Evolutionary conservation across 2,888 invertebrate genomes (phyloP).

Genomic region (Epinotia bilunana): DNA sequence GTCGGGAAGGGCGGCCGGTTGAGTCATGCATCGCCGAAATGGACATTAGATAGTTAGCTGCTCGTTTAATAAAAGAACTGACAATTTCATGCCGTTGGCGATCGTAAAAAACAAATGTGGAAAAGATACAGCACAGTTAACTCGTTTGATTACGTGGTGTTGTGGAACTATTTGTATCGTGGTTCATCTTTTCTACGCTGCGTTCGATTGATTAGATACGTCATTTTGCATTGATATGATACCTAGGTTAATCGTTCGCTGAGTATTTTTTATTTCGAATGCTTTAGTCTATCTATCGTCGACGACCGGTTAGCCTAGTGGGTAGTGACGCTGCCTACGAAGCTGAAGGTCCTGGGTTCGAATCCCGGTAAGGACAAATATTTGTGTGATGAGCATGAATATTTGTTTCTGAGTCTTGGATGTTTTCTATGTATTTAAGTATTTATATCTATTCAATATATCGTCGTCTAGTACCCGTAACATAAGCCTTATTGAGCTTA

Average conservation of each 20-base stretch:
- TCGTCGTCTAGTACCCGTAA: no score
- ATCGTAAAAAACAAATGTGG: slow-evolving; percentile 15
- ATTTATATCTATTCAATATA: no score
- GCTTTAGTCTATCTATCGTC: background rate
- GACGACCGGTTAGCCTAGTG: no score
- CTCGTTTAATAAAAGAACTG: slow-evolving; percentile 29
- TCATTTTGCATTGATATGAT: background rate
- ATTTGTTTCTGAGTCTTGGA: no score
- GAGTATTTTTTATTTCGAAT: no score
- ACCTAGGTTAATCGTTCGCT: background rate
- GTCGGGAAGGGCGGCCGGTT: slow-evolving; percentile 36
- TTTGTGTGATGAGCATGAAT: no score
- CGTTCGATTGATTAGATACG: background rate
- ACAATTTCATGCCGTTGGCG: slow-evolving; percentile 37
- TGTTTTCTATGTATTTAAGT: no score
- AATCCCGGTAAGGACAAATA: no score
- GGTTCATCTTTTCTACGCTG: slow-evolving; percentile 4
- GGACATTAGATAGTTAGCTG: slow-evolving; percentile 36
- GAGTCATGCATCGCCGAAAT: slow-evolving; percentile 45
- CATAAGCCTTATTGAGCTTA: no score
- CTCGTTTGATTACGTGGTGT: slow-evolving; percentile 11
- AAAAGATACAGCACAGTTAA: slow-evolving; percentile 18
- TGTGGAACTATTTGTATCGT: background rate
- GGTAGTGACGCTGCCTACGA: no score
- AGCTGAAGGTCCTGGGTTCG: no score